phyloP scores from a whole-genome alignment of 2,797 vertebrate genomes.

The Rhyacichthys aspro region DNA sequence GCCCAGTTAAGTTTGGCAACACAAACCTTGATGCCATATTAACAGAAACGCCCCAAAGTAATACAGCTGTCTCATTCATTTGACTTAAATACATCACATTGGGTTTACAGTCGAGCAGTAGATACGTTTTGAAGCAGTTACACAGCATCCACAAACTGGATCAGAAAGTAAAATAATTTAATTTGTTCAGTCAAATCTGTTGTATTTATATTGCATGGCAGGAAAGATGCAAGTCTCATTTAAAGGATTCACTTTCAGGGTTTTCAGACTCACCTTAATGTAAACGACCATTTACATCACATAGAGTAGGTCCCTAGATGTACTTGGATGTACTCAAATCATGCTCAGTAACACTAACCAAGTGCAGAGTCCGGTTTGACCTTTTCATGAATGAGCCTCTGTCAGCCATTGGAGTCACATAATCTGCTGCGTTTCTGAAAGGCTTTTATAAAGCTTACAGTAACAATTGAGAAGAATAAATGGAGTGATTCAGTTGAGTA shows the following conservation, averaged over 20 bases:
- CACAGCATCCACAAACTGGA: slow-evolving; percentile 12
- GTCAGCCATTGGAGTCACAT: slow-evolving; percentile 26
- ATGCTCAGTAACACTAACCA: slow-evolving; percentile 10
- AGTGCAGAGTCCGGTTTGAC: slow-evolving; percentile 3
- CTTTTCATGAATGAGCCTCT: slow-evolving; percentile 35
- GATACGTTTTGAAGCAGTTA: slow-evolving; percentile 26
- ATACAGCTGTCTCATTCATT: slow-evolving; percentile 8
- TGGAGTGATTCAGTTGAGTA: slow-evolving; percentile 46
- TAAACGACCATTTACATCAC: neutral
- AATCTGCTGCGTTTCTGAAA: slow-evolving; percentile 18
- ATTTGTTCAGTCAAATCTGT: slow-evolving; percentile 23
- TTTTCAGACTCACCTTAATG: neutral
- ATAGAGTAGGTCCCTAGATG: neutral
- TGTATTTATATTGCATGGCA: slow-evolving; percentile 2
- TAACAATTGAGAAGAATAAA: slow-evolving; percentile 41
- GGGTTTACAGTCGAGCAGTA: slow-evolving; percentile 34
- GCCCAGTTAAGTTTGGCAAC: slow-evolving; percentile 59
- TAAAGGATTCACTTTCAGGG: neutral
- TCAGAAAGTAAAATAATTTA: slow-evolving; percentile 53
- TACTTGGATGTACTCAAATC: neutral
- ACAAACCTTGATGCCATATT: slow-evolving; percentile 39
- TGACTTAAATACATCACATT: slow-evolving; percentile 58
- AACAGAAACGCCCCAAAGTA: slow-evolving; percentile 27
- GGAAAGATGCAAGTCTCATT: slow-evolving; percentile 15
- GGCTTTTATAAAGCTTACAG: slow-evolving; percentile 28